Conservation (phyloP, 92 coral and sea anemone species). For the Paramuricea clavata region DNA sequence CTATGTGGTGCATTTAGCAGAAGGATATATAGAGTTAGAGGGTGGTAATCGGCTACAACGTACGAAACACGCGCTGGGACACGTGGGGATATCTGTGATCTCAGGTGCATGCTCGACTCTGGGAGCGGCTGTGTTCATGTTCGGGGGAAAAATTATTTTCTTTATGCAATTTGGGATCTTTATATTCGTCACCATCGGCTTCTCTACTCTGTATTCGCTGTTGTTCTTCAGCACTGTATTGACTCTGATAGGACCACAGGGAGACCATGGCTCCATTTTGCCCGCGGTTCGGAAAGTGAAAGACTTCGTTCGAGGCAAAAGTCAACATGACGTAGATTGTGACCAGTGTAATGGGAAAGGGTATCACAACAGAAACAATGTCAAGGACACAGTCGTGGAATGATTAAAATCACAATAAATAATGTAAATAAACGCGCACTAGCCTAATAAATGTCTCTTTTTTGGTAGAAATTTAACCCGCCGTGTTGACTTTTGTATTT, state of each 20-base stretch:
- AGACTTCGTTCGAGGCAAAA: neutral
- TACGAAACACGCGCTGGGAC: conserved; percentile 80
- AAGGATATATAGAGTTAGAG: conserved; percentile 76
- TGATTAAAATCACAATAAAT: too few relatives aligned
- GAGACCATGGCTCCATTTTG: conserved; percentile 80
- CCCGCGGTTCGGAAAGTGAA: conserved; percentile 40
- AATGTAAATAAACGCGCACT: too few relatives aligned
- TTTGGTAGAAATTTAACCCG: too few relatives aligned
- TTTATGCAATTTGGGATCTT: conserved; percentile 95
- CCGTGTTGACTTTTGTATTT: too few relatives aligned
- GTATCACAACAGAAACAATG: neutral
- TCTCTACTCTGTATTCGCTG: conserved; percentile 83
- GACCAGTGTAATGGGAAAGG: neutral
- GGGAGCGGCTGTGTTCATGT: conserved; percentile 95
- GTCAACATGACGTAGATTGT: neutral
- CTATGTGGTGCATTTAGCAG: conserved; percentile 94
- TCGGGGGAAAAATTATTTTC: conserved; percentile 92
- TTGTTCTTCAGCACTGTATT: conserved; percentile 81
- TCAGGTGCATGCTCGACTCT: conserved; percentile 93
- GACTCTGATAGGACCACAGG: conserved; percentile 88
- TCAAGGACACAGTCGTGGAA: neutral
- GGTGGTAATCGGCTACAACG: conserved; percentile 57
- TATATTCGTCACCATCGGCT: conserved; percentile 94
- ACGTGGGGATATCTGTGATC: conserved; percentile 89
- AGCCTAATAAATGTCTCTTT: too few relatives aligned